Evolutionary conservation across 2,888 invertebrate species (phyloP).

Genomic region (Caenorhabditis parvicauda): DNA sequence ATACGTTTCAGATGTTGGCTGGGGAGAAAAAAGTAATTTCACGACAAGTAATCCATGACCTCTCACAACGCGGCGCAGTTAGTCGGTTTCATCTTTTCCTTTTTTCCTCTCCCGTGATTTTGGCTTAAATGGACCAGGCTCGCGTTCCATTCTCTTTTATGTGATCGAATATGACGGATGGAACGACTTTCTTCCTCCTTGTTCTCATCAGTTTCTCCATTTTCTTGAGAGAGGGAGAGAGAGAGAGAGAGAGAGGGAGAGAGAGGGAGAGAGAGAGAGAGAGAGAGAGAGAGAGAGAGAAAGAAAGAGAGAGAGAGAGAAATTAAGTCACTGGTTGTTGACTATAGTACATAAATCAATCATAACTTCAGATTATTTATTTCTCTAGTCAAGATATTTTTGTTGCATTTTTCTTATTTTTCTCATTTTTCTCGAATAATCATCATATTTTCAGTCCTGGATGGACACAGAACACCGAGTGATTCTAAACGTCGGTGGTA

Average conservation of each 20-base stretch:
- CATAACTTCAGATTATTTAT: not conserved
- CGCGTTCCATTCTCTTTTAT: too few relatives aligned
- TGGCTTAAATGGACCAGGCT: conserved; percentile 1
- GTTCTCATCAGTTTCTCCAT: not conserved
- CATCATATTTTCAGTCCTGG: conserved; percentile 52
- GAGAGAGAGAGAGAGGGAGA: conserved; percentile 8
- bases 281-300: not conserved
- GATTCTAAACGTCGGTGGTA: conserved; percentile 86
- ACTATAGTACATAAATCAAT: not conserved
- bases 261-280: conserved; percentile 6
- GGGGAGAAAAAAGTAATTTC: too few relatives aligned
- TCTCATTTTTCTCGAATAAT: not conserved
- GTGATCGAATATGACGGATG: too few relatives aligned
- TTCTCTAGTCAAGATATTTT: not conserved
- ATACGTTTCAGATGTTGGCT: too few relatives aligned
- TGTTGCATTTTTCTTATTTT: not conserved
- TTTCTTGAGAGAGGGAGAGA: conserved; percentile 1
- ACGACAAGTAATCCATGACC: too few relatives aligned
- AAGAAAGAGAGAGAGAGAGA: not conserved
- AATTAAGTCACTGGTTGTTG: not conserved
- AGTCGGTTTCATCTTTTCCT: not conserved
- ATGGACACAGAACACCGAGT: conserved; percentile 85
- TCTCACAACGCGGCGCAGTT: too few relatives aligned
- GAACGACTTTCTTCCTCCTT: too few relatives aligned
- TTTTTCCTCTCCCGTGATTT: not conserved